phyloP scores from a whole-genome alignment of 2,888 invertebrate species.

The Melieria picta region DNA sequence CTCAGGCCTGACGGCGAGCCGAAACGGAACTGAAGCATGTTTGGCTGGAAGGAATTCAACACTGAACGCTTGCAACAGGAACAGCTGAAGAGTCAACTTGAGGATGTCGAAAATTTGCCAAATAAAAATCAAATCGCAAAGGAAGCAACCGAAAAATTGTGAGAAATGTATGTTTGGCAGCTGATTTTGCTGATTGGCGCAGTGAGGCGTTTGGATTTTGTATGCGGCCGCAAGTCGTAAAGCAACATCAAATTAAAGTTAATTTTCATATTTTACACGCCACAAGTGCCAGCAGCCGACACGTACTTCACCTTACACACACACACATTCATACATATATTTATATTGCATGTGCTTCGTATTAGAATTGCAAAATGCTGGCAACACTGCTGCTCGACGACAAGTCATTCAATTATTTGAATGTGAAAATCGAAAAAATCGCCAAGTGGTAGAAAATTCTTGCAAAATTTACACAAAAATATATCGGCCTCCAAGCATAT shows the following conservation, averaged over 20 bases:
- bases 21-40: no score
- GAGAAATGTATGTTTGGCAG: neutral
- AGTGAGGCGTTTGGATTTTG: constrained; percentile 48
- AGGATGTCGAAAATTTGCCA: no score
- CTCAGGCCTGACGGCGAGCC: no score
- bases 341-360: neutral
- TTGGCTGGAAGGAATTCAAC: no score
- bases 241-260: constrained; percentile 49
- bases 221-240: no score
- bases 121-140: no score
- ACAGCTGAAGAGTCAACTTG: no score
- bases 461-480: no score
- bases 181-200: constrained; percentile 43
- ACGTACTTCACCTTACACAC: neutral
- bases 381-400: no score
- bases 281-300: neutral
- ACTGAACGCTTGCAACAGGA: no score
- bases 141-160: no score
- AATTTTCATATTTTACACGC: constrained; percentile 60
- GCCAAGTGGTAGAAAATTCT: no score
- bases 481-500: neutral
- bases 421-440: neutral
- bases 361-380: neutral
- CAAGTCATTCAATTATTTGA: neutral
- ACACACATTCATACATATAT: neutral